These are phyloP conservation scores for Rutpela maculata DNA, from an alignment of 2,888 invertebrate species.

Conservation along the genomic window DNA sequence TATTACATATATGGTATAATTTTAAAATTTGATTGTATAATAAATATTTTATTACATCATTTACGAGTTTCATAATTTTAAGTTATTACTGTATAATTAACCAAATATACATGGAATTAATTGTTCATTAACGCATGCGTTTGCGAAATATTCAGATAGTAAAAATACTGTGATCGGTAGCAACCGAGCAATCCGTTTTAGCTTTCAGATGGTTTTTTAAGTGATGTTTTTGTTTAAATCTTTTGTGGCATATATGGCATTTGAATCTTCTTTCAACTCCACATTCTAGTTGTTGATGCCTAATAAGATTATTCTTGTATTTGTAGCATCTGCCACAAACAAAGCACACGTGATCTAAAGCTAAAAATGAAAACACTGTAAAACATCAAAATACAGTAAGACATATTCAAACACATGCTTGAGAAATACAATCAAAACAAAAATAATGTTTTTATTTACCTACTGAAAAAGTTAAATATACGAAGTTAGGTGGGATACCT, in stretches of 20 bases:
- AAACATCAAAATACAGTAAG: background rate
- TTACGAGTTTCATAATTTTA: no score
- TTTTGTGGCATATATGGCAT: constrained; percentile 54
- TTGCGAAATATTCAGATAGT: no score
- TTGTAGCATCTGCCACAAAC: constrained; percentile 32
- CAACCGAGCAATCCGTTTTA: constrained; percentile 17
- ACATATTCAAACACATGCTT: background rate
- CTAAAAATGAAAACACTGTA: constrained; percentile 17
- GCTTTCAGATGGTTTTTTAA: constrained; percentile 49
- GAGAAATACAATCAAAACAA: no score
- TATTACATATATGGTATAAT: no score
- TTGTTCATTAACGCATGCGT: no score
- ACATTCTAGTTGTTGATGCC: constrained; percentile 74
- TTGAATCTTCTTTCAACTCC: constrained; percentile 75
- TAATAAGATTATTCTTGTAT: constrained; percentile 43
- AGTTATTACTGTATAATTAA: no score
- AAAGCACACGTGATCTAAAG: constrained; percentile 12
- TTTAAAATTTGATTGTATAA: no score
- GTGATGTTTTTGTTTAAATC: constrained; percentile 54
- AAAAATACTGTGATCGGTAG: background rate
- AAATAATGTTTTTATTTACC: no score
- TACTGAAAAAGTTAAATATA: no score
- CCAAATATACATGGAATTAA: no score
- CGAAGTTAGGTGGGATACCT: no score
- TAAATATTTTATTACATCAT: no score